Base-by-base conservation (phyloP, 1,140 invertebrate species). In the Cardiocondyla obscurior region DNA sequence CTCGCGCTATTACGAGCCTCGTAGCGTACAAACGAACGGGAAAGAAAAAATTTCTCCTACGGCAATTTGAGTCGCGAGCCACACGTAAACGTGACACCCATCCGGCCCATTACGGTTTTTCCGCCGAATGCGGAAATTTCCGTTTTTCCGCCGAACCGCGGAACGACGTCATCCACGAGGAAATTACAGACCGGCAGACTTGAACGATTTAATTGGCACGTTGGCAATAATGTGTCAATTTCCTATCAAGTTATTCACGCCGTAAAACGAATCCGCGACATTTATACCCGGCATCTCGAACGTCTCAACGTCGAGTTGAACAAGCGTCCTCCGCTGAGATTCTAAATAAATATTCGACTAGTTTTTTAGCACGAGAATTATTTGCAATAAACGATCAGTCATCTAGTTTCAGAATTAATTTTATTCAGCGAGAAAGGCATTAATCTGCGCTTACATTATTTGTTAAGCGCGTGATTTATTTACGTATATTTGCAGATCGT, bases 1-100 rank as follows among this genome's bases (percentile, higher is more conserved):
- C 42, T 46, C 42, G 44, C 33, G 10, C 30, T 28, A 39, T 76
- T 76, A 76, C 19, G 46, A 51, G 16, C 36, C 10, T 57, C 51
- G 53, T n/a, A 39, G 22, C 6, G 36, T 16, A 25, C 42, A 30
- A 64, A 10, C 39, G 57, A 67, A 19, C 25, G 25, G n/a, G 6
- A 70, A 53, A 36, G 74, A 28, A 30, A 53, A 67, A 65, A 77
- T 67, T 39, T 77, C 19, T n/a, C 12, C 60, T 51, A 39, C 33
- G 33, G 46, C 30, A 46, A 77, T 42, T 62, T 44, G 16, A 65
- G 30, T 42, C 12, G 70, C 69, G 49, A 42, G 33, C 49, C 22
- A 44, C 72, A 39, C 14, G 58, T 51, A 36, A 62, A 51, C 60
- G 57, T 19, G 55, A 74, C 72, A 74, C 25, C 55, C 10, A 25